Evolutionary conservation across 2,888 invertebrate species (phyloP), one percentile per base, ranked within the genome.

Genomic region (Geophilus truncorum): DNA sequence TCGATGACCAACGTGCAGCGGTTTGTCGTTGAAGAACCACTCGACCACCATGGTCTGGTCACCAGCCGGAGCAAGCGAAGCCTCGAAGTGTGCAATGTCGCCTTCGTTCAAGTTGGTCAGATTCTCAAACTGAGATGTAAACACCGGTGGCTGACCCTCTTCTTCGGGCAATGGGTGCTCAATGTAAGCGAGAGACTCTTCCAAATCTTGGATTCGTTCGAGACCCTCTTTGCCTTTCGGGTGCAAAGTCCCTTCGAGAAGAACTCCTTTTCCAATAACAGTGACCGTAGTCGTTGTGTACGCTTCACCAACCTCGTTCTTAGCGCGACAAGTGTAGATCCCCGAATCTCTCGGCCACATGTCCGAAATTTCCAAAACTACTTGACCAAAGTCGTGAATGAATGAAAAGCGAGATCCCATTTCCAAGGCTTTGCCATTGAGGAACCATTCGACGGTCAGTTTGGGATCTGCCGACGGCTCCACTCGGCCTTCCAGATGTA

Each of bases 21-120:
- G 89, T 87, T 96, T 93, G 34, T 94, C 96, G 87, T 99, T 96
- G 86, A 94, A 96, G 90, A 95, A 96, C 96, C 96, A 97, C 89
- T 97, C 96, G 80, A 97, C 94, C 30, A 92, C 91, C 95, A 97
- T 96, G 28, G 93, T 94, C 87, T 96, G 95, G 85, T 96, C 96
- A 12, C 96, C 95, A 77, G 94, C 93, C 12, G 99, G 99, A 79
- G 95, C 93, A 7, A 99, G 90, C 78, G 95, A 95, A 45, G 97
- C 98, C 89, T 99, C 98, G 87, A 97, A 98, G 87, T 98, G 98
- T 83, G 97, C 97, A 84, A 97, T 93, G 88, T 98, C 96, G 81
- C 97, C 97, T 89, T 98, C 98, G 57, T 92, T 93, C 78, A 98
- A 90, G 85, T 95, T 94, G 10, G 90, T 89, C 82, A 96, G 90